phyloP scores from a whole-genome alignment of 2,888 invertebrate species.

The Cheilosia vernalis region DNA sequence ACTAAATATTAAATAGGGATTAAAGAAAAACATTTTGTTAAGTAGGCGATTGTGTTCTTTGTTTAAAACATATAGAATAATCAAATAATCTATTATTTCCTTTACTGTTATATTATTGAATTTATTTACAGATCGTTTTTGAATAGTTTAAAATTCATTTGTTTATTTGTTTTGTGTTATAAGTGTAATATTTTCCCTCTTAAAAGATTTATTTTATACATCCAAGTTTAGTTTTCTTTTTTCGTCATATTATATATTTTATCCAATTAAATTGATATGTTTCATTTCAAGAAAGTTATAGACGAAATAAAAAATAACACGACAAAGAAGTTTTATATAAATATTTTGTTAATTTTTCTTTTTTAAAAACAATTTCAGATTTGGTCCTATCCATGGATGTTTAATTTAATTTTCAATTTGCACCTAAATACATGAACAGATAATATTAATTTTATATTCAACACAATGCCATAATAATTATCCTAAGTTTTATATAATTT shows the following conservation, averaged over 20 bases:
- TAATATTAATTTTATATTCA: conserved; percentile 33
- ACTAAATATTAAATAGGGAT: too few species aligned
- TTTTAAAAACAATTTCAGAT: conserved; percentile 16
- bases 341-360: neutral
- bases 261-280: conserved; percentile 63
- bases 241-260: conserved; percentile 13
- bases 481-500: conserved; percentile 8
- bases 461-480: conserved; percentile 12
- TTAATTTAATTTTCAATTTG: conserved; percentile 19
- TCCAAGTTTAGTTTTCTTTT: conserved; percentile 32
- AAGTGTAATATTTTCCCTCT: conserved; percentile 75
- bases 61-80: neutral
- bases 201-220: conserved; percentile 43
- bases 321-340: neutral
- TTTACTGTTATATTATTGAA: neutral
- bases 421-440: neutral
- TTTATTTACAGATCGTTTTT: conserved; percentile 54
- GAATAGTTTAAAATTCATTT: conserved; percentile 25
- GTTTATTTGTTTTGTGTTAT: conserved; percentile 42
- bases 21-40: too few species aligned
- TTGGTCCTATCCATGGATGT: conserved; percentile 72
- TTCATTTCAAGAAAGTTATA: conserved; percentile 67
- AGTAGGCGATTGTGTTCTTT: neutral
- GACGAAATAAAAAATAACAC: conserved; percentile 38
- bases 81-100: neutral